Evolutionary conservation across 2,888 invertebrate genomes (phyloP), one percentile per base, ranked within the genome.

Genomic region (Xestia xanthographa): DNA sequence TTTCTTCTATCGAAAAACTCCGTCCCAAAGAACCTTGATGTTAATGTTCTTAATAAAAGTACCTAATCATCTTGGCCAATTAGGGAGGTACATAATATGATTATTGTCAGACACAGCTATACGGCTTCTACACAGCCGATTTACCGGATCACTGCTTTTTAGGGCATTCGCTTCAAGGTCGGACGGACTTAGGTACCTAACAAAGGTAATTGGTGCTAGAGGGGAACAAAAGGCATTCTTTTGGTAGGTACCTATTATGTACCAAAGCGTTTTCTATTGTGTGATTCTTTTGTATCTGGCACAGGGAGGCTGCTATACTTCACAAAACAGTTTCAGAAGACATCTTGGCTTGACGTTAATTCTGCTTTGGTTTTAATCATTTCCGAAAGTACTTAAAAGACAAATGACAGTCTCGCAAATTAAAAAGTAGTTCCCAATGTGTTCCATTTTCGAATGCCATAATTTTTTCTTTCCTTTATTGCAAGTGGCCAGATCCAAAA

Each of bases 61-160:
- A 74, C 80, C n/a, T 53, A 79, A 53, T 60, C 58, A 45, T 80
- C 58, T 80, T 80, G 48, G 22, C 71, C 53, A 82, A 80, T 80
- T 80, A 80, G 80, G 5, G 17, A 53, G 65, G 56, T 56, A 82
- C 56, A 79, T 82, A 80, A 71, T 77, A 71, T 34, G 14, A 66
- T 66, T 77, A 82, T 79, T 70, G 65, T 38, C 77, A 80, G 82
- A 80, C 82, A 58, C 82, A 66, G 14, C 29, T 82, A 1, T 80
- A 71, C 4, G 80, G 82, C 60, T 80, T 80, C 80, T 50, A n/a
- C 38, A 77, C 58, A 77, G 53, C 45, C 72, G 48, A 78, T 80
- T 80, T 82, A 66, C 12, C 77, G 82, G 80, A 80, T 80, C 82
- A 82, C 41, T 77, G 80, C 45, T 78, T 71, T 82, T 82, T 71